Base-by-base conservation (phyloP, 2,888 invertebrate species). In the Nebria salina region DNA sequence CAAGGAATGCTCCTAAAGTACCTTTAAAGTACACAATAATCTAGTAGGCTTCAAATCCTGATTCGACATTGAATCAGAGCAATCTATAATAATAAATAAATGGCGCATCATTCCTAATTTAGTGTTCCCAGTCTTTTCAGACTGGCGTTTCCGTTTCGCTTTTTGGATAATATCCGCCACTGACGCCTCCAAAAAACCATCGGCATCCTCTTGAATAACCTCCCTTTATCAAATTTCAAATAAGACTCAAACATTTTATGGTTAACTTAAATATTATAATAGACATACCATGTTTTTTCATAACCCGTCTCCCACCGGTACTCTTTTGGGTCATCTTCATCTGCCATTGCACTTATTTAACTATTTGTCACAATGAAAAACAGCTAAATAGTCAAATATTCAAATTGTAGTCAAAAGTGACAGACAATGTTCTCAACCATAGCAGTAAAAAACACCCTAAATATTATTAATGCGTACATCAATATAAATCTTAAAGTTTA, bases 101-200 rank as follows among this genome's bases (percentile, higher is more conserved):
- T 99, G 98, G 74, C 99, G 92, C 99, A 99, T 99, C 98, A 99
- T 99, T 65, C 99, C 99, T 54, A 99, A 92, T 81, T 97, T 93
- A 70, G 97, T 94, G 83, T 96, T 95, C 8, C 94, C 92, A 82
- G 92, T 91, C 83, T 94, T 93, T 70, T 94, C 92, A 64, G 92
- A 91, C 83, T 94, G 93, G 0, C 95, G 91, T 87, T 95, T 95
- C 54, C 97, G 91, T 87, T 96, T 96, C 0, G 97, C 97, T 87
- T 95, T 95, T 87, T 96, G 96, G 77, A 98, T 95, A 84, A 97
- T 95, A 86, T 98, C 97, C 0, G 96, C 95, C 77, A 99, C 95
- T 25, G 97, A 94, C 20, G 96, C 93, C 87, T 98, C 97, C 85
- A 99, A 91, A 84, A 97, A 92, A 0, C 98, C 99, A 89, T 96